A percentile compares a stretch with the other conserved stretches of the same genome.
phyloP scores from a whole-genome alignment of 2,113 vertebrate species.

The Delphinapterus leucas region DNA sequence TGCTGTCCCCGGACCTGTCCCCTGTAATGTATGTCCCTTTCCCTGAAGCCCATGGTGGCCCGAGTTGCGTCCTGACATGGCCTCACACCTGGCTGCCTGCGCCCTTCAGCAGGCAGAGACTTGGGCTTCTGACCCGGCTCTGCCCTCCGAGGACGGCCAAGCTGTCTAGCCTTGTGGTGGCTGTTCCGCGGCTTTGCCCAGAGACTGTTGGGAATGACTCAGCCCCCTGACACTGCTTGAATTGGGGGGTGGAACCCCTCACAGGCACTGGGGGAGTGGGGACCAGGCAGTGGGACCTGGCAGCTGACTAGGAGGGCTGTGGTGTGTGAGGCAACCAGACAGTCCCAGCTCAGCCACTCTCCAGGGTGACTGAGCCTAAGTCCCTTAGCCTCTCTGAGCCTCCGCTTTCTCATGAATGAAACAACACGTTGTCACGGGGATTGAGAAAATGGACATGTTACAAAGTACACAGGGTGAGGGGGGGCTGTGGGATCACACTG shows the following conservation, averaged over 20 bases:
- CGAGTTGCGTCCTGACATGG: neutral
- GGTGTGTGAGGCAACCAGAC: neutral
- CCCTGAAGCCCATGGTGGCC: neutral
- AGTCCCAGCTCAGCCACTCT: neutral
- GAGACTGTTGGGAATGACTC: neutral
- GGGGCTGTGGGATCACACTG: neutral
- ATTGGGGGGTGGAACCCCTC: neutral
- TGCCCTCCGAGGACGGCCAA: neutral
- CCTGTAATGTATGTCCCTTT: neutral
- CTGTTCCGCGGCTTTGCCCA: neutral
- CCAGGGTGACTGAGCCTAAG: neutral
- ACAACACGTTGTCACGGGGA: neutral
- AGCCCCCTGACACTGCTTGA: neutral
- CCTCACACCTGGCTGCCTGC: neutral
- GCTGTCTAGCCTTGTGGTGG: neutral
- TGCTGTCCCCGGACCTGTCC: neutral
- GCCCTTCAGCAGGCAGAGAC: neutral
- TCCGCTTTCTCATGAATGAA: neutral
- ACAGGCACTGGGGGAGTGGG: neutral
- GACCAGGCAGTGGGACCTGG: neutral
- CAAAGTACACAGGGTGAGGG: neutral
- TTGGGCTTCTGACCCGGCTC: neutral
- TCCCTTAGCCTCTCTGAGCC: neutral
- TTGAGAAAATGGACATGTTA: neutral
- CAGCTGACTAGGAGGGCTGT: neutral